A percentile compares a stretch with the other conserved stretches of the same genome.
phyloP scores from a whole-genome alignment of 2,888 invertebrate genomes.

The Tenthredo notha region DNA sequence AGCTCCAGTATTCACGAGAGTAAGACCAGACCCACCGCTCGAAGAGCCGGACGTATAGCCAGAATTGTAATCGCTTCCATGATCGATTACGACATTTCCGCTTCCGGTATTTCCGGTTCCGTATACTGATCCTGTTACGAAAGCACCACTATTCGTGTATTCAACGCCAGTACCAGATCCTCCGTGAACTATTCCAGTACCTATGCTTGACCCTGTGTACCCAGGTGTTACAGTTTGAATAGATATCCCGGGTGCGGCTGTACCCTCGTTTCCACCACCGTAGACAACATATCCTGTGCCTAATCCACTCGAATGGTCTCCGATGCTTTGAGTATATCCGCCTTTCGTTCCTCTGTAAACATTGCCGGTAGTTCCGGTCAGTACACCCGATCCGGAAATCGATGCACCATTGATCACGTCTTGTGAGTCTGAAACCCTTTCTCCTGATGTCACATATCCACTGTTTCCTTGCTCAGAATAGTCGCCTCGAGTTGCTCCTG shows the following conservation, averaged over 20 bases:
- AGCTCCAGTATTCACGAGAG: background rate
- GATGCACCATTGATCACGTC: slow-evolving; percentile 41
- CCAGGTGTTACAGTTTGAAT: slow-evolving; percentile 27
- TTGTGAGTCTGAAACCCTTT: background rate
- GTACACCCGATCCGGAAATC: background rate
- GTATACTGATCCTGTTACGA: slow-evolving; percentile 36
- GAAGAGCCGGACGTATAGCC: background rate
- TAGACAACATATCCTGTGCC: background rate
- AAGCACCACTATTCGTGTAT: background rate
- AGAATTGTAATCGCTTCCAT: background rate
- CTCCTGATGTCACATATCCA: slow-evolving; percentile 1
- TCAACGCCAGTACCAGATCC: background rate
- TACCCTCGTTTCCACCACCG: background rate
- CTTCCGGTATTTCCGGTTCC: slow-evolving; percentile 8
- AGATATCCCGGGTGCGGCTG: background rate
- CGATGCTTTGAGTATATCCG: background rate
- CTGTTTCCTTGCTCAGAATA: background rate
- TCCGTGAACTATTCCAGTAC: background rate
- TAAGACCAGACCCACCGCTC: background rate
- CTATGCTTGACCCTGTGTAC: background rate
- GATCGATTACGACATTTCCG: slow-evolving; percentile 10
- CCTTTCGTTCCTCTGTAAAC: background rate
- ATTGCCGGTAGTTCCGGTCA: background rate
- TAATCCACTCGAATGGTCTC: background rate
- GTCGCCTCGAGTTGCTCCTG: background rate